phyloP scores from a whole-genome alignment of 2,797 vertebrate species.

The Urosaurus nigricauda region DNA sequence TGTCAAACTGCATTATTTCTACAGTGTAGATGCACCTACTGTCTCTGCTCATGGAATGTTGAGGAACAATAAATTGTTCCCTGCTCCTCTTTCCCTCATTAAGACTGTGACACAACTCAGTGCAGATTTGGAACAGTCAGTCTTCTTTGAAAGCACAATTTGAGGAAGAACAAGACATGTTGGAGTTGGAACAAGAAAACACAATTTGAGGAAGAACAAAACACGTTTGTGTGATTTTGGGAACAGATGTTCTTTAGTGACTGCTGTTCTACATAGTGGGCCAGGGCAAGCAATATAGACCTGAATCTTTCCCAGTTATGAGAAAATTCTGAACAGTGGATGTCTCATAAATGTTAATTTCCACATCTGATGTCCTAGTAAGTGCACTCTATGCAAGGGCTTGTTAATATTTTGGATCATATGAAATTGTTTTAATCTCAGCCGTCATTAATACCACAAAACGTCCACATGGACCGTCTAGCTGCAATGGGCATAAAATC shows the following conservation, averaged over 20 bases:
- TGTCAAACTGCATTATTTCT: too few relatives aligned
- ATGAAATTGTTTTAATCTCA: constrained; percentile 65
- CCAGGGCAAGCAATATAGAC: constrained; percentile 31
- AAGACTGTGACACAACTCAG: not conserved
- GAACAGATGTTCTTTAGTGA: not conserved
- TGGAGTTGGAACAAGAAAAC: too few relatives aligned
- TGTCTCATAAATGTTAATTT: not conserved
- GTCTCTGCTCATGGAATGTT: not conserved
- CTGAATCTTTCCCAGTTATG: constrained; percentile 9
- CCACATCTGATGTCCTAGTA: constrained; percentile 38
- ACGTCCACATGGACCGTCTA: constrained; percentile 60
- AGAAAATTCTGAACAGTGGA: not conserved
- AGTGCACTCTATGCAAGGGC: constrained; percentile 53
- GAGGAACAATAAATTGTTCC: not conserved
- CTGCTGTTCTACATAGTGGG: constrained; percentile 12
- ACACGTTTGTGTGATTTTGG: not conserved
- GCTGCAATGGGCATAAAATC: constrained; percentile 44
- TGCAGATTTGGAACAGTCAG: not conserved
- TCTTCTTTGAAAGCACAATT: constrained; percentile 19
- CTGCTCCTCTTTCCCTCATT: not conserved
- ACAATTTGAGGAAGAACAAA: too few relatives aligned
- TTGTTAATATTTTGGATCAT: constrained; percentile 71
- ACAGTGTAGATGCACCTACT: too few relatives aligned
- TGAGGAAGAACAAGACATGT: too few relatives aligned
- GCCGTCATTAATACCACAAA: constrained; percentile 58